phyloP scores from a whole-genome alignment of 2,888 invertebrate species.

The Notodonta ziczac region DNA sequence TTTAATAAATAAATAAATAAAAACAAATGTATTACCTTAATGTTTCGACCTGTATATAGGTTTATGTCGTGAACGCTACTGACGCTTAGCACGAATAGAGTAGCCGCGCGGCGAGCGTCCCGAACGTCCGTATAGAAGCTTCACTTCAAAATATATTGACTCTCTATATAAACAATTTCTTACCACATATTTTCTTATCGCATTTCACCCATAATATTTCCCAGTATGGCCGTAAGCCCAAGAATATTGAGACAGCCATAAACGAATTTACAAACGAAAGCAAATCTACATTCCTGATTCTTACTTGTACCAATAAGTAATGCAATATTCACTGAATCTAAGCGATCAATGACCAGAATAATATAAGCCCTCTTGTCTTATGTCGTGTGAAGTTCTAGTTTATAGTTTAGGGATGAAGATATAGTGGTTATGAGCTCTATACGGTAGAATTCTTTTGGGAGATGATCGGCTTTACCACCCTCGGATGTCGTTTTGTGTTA shows the following conservation, averaged over 20 bases:
- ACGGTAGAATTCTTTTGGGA: constrained; percentile 49
- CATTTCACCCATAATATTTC: background rate
- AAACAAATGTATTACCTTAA: no score
- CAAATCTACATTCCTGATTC: constrained; percentile 57
- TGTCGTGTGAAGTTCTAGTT: background rate
- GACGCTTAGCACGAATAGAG: no score
- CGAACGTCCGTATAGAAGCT: no score
- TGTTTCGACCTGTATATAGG: no score
- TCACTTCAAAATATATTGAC: no score
- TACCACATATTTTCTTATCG: no score
- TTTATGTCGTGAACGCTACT: no score
- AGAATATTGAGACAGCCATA: constrained; percentile 44
- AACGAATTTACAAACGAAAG: constrained; percentile 39
- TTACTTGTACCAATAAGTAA: constrained; percentile 59
- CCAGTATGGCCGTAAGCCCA: background rate
- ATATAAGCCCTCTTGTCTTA: constrained; percentile 16
- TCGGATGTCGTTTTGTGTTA: constrained; percentile 55
- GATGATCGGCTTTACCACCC: constrained; percentile 47
- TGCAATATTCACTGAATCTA: constrained; percentile 54
- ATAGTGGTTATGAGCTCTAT: constrained; percentile 47
- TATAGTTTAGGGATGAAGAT: constrained; percentile 23
- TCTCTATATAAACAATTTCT: no score
- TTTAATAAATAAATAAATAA: no score
- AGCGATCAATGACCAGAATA: constrained; percentile 37
- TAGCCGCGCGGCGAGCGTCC: no score